Conservation (phyloP, 2,113 vertebrate genomes). For the Silurus asotus region DNA sequence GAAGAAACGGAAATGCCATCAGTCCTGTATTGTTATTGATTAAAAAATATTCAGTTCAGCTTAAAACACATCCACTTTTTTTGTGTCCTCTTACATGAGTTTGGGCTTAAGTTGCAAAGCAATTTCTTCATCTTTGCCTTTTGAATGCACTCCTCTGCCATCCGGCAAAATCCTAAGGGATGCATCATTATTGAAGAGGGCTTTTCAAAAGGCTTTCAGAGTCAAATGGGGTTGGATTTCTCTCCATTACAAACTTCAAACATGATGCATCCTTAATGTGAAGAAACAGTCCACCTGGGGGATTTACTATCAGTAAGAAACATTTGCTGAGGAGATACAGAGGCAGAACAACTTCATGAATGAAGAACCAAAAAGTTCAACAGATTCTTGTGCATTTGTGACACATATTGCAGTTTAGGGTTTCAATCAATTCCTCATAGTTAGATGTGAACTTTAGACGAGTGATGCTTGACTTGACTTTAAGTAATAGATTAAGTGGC, state of each 20-base stretch:
- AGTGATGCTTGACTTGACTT: constrained; percentile 42
- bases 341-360: constrained; percentile 11
- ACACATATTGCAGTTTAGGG: constrained; percentile 29
- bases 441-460: constrained; percentile 33
- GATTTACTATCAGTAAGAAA: neutral
- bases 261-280: neutral
- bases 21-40: neutral
- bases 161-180: constrained; percentile 26
- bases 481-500: constrained; percentile 46
- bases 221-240: constrained; percentile 25
- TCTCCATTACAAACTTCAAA: constrained; percentile 19
- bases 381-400: constrained; percentile 4
- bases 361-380: constrained; percentile 29
- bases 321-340: neutral
- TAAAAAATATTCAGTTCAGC: neutral
- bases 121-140: constrained; percentile 30
- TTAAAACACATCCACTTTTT: neutral
- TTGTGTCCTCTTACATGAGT: neutral
- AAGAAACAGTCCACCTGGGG: neutral
- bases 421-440: constrained; percentile 45
- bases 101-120: neutral
- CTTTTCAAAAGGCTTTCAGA: constrained; percentile 26
- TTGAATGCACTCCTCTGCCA: constrained; percentile 22
- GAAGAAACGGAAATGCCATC: neutral
- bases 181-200: constrained; percentile 1